Conservation (phyloP, 2,113 vertebrate genomes). For the Mormyrus iriodes region DNA sequence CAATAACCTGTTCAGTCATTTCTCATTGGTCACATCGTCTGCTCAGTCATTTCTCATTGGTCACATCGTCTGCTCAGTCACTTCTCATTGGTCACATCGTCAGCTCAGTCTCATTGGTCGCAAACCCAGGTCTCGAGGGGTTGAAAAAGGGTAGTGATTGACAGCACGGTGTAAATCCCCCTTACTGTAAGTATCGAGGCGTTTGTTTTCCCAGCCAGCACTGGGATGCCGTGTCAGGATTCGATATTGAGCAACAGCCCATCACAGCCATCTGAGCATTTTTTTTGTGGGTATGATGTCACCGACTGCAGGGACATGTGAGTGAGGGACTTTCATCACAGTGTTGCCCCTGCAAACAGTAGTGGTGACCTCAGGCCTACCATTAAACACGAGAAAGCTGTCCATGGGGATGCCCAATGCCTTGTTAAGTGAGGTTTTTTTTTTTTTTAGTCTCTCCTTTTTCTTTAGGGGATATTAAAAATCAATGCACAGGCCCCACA, state of each 20-base stretch:
- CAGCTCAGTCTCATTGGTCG: too few species aligned
- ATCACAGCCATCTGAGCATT: neutral
- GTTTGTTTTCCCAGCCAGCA: neutral
- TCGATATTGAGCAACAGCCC: neutral
- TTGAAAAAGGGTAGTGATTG: neutral
- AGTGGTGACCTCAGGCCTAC: neutral
- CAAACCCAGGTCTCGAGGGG: neutral
- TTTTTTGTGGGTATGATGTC: neutral
- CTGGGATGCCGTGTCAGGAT: neutral
- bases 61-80: neutral
- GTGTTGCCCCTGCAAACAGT: neutral
- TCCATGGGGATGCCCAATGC: neutral
- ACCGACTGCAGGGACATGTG: neutral
- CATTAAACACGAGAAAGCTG: neutral
- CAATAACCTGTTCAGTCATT: neutral
- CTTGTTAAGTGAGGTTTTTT: neutral
- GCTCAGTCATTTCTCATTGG: neutral
- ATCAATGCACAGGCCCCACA: neutral
- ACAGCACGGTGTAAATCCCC: neutral
- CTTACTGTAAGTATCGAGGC: neutral
- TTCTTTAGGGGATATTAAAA: slow-evolving; percentile 2
- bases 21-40: neutral
- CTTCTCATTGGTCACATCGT: neutral
- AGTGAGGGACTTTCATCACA: neutral
- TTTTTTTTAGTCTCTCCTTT: neutral